Percentiles rank a stretch among this genome's conserved stretches.
phyloP scores from a whole-genome alignment of 2,113 vertebrate species.

The Gambusia holbrooki region DNA sequence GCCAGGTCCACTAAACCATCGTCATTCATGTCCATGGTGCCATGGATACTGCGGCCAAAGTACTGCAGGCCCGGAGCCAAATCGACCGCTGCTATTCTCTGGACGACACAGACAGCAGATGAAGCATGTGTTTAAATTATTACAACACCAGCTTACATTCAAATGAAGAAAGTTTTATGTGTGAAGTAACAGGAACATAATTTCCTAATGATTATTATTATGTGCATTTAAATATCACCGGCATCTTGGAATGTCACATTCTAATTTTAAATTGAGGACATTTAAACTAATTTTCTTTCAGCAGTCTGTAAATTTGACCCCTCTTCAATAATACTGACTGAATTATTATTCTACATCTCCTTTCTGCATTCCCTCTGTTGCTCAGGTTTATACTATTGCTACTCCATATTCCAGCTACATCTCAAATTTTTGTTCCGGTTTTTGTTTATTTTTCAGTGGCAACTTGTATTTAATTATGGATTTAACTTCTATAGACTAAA shows the following conservation, averaged over 20 bases:
- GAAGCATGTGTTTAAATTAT: not conserved
- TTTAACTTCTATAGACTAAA: not conserved
- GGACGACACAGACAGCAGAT: constrained; percentile 35
- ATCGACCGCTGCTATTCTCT: constrained; percentile 87
- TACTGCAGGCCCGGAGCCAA: constrained; percentile 86
- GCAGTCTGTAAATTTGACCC: too few relatives aligned
- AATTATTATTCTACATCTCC: too few relatives aligned
- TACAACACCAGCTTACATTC: constrained; percentile 1
- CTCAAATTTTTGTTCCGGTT: not conserved
- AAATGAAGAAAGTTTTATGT: not conserved
- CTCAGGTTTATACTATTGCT: not conserved
- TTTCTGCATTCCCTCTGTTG: not conserved
- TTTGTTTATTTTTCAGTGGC: too few relatives aligned
- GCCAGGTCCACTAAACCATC: constrained; percentile 92
- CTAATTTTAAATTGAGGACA: too few relatives aligned
- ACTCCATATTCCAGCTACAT: not conserved
- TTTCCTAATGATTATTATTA: too few relatives aligned
- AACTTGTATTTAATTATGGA: too few relatives aligned
- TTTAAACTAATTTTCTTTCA: not conserved
- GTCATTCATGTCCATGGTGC: constrained; percentile 91
- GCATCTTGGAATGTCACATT: not conserved
- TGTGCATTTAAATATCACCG: too few relatives aligned
- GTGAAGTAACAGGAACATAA: not conserved
- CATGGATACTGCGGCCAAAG: constrained; percentile 95
- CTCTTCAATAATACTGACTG: too few relatives aligned